Percentiles rank a stretch among this genome's conserved stretches.
Evolutionary conservation across 2,113 vertebrate genomes (phyloP).

Genomic region (Tragelaphus buxtoni): DNA sequence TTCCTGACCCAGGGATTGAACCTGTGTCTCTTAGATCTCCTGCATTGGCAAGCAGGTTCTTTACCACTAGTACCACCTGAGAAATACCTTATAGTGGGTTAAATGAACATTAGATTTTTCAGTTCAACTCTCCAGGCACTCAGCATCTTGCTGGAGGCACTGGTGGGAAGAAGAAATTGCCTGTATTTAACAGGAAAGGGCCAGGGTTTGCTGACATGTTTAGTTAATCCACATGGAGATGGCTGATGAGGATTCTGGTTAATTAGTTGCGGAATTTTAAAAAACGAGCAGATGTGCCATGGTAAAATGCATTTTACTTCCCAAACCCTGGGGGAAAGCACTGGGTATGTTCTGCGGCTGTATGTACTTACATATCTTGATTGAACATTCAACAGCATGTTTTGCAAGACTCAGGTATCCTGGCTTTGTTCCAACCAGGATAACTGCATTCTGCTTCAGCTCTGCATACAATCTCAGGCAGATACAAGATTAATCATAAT

Average conservation of each 20-base stretch:
- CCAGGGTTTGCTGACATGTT: slow-evolving; percentile 30
- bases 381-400: slow-evolving; percentile 13
- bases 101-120: not conserved
- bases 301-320: slow-evolving; percentile 21
- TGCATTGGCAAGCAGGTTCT: not conserved
- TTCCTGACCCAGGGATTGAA: not conserved
- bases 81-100: not conserved
- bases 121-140: not conserved
- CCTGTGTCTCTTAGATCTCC: not conserved
- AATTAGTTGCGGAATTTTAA: slow-evolving; percentile 54
- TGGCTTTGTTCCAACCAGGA: slow-evolving; percentile 21
- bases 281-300: slow-evolving; percentile 48
- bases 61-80: not conserved
- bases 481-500: not conserved
- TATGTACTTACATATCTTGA: not conserved
- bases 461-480: not conserved
- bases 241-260: slow-evolving; percentile 51
- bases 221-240: slow-evolving; percentile 37
- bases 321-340: not conserved
- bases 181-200: slow-evolving; percentile 18
- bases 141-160: not conserved
- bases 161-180: not conserved
- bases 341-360: not conserved
- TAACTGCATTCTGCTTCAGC: not conserved
- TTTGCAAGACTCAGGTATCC: slow-evolving; percentile 23